Evolutionary conservation across 2,113 vertebrate genomes (phyloP).

Genomic region (Aegithalos caudatus): DNA sequence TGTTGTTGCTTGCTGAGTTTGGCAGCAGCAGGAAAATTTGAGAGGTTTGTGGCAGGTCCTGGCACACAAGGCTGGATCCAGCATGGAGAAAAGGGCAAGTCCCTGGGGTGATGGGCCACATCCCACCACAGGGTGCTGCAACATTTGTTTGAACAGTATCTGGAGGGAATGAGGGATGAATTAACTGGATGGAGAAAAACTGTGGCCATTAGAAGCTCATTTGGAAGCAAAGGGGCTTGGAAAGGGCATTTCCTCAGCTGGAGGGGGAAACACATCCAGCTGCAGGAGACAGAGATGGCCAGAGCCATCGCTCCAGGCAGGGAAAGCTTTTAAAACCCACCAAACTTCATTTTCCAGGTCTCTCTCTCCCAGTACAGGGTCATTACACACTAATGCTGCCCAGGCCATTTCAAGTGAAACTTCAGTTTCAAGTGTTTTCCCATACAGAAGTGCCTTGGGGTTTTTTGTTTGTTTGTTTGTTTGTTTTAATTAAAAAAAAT

Average conservation of each 20-base stretch:
- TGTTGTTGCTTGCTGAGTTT: not conserved
- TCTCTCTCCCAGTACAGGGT: not conserved
- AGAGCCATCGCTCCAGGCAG: accelerated
- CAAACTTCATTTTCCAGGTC: not conserved
- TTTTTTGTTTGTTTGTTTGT: not conserved
- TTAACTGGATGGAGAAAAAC: not conserved
- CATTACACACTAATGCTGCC: not conserved
- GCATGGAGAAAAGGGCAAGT: accelerated
- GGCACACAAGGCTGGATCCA: not conserved
- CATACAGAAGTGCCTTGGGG: not conserved
- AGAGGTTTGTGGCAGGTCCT: not conserved
- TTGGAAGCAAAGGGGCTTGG: not conserved
- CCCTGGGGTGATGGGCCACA: not conserved
- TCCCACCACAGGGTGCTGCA: not conserved
- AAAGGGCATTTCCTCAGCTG: accelerated
- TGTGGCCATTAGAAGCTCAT: not conserved
- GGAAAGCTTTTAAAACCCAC: not conserved
- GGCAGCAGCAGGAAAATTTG: not conserved
- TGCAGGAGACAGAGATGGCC: accelerated
- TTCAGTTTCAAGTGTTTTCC: not conserved
- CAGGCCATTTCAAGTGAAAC: not conserved
- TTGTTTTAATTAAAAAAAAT: not conserved
- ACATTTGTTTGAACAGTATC: not conserved
- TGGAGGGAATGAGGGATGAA: not conserved
- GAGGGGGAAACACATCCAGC: not conserved